phyloP scores from a whole-genome alignment of 2,113 vertebrate species.

The Otus sunia region DNA sequence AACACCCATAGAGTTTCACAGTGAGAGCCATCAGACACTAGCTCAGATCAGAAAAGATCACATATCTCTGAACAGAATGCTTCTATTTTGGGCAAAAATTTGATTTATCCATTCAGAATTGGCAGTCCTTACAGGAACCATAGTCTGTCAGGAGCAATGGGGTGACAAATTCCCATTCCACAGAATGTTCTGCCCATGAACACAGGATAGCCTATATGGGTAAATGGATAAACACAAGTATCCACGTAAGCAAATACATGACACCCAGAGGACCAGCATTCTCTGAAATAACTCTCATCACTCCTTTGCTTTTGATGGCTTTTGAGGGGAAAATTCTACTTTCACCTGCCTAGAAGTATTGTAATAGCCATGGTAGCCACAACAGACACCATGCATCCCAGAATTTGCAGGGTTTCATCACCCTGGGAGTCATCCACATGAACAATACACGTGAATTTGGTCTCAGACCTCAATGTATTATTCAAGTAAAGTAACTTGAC shows the following conservation, averaged over 20 bases:
- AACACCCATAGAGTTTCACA: background rate
- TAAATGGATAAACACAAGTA: background rate
- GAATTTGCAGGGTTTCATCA: background rate
- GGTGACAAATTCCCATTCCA: background rate
- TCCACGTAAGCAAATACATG: background rate
- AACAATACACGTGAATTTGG: background rate
- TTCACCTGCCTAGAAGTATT: background rate
- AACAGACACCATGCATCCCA: background rate
- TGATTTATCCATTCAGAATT: background rate
- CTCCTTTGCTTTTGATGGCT: background rate
- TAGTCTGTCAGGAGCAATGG: background rate
- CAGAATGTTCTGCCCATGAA: background rate
- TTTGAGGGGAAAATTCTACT: background rate
- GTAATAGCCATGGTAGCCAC: background rate
- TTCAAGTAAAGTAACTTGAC: background rate
- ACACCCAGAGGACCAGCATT: background rate
- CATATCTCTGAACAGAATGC: background rate
- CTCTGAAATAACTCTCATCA: background rate
- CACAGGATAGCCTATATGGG: background rate
- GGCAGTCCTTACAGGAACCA: background rate
- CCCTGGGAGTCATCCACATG: background rate
- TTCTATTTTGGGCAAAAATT: background rate
- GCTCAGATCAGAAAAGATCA: background rate
- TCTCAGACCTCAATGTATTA: background rate
- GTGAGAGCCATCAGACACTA: accelerated